Percentiles rank a stretch among this genome's conserved stretches.
Conservation (phyloP, 2,888 invertebrate species). For the Hyposoter dolosus region DNA sequence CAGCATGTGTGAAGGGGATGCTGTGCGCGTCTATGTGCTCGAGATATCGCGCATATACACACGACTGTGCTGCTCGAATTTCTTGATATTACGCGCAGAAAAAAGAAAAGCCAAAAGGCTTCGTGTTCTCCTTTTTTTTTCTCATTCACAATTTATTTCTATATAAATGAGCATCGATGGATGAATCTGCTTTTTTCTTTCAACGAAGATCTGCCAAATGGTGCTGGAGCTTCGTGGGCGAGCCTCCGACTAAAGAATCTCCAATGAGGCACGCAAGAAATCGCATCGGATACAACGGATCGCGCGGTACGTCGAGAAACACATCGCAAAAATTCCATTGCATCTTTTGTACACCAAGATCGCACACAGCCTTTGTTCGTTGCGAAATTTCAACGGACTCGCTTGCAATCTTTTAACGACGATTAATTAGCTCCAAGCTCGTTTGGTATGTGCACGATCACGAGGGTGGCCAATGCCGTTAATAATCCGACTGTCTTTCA, state of each 20-base stretch:
- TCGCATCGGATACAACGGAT: slow-evolving; percentile 27
- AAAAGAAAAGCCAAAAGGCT: slow-evolving; percentile 12
- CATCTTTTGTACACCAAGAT: slow-evolving; percentile 48
- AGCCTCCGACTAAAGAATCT: slow-evolving; percentile 36
- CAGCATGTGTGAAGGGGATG: slow-evolving; percentile 56
- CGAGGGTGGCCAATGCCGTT: slow-evolving; percentile 64
- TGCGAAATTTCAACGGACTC: slow-evolving; percentile 61
- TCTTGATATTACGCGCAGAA: slow-evolving; percentile 57
- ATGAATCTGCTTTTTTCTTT: slow-evolving; percentile 12
- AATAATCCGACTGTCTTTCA: slow-evolving; percentile 4
- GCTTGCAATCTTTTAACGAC: slow-evolving; percentile 68
- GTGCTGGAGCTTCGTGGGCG: slow-evolving; percentile 29
- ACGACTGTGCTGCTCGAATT: slow-evolving; percentile 50
- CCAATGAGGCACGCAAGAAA: slow-evolving; percentile 22
- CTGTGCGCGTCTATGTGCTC: slow-evolving; percentile 26
- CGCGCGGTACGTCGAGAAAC: slow-evolving; percentile 41
- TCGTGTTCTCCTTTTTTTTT: slow-evolving; percentile 15
- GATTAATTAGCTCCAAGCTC: slow-evolving; percentile 75
- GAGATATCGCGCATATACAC: slow-evolving; percentile 33
- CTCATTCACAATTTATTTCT: slow-evolving; percentile 4
- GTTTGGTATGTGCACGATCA: slow-evolving; percentile 69
- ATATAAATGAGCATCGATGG: background rate
- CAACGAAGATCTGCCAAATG: slow-evolving; percentile 4
- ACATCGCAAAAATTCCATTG: slow-evolving; percentile 67
- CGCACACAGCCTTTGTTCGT: slow-evolving; percentile 44